A percentile compares a stretch with the other conserved stretches of the same genome.
Evolutionary conservation across 2,888 invertebrate species (phyloP).

Genomic region (Panzeria rudis): DNA sequence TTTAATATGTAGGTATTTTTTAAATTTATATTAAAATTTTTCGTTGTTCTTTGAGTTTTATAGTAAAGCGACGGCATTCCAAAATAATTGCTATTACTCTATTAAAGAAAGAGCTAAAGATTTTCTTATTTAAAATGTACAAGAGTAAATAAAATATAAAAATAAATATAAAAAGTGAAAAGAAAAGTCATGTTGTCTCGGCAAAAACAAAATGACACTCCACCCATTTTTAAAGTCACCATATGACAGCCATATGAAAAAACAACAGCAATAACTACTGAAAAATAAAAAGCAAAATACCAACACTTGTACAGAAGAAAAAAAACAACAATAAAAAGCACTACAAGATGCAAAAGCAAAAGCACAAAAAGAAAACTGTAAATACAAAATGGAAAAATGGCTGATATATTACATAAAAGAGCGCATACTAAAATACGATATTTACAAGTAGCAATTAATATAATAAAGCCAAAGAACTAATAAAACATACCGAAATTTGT

Average conservation of each 20-base stretch:
- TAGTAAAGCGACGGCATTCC: conserved; percentile 65
- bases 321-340: conserved; percentile 48
- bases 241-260: conserved; percentile 70
- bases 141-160: conserved; percentile 1
- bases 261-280: conserved; percentile 46
- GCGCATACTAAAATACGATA: conserved; percentile 38
- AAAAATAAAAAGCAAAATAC: conserved; percentile 47
- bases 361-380: conserved; percentile 47
- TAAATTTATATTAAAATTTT: conserved; percentile 21
- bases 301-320: conserved; percentile 11
- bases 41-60: conserved; percentile 8
- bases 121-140: conserved; percentile 21
- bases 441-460: not conserved
- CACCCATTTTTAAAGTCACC: conserved; percentile 70
- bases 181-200: conserved; percentile 58
- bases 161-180: conserved; percentile 13
- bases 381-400: conserved; percentile 69
- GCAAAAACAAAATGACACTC: conserved; percentile 66
- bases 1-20: conserved; percentile 21
- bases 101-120: conserved; percentile 47
- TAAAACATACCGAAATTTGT: not conserved
- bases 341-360: conserved; percentile 58
- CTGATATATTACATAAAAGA: conserved; percentile 63
- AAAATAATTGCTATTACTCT: conserved; percentile 23
- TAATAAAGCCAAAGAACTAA: not conserved